Evolutionary conservation across 2,888 invertebrate genomes (phyloP), one percentile per base, ranked within the genome.

Genomic region (Epirrhoe tristata): DNA sequence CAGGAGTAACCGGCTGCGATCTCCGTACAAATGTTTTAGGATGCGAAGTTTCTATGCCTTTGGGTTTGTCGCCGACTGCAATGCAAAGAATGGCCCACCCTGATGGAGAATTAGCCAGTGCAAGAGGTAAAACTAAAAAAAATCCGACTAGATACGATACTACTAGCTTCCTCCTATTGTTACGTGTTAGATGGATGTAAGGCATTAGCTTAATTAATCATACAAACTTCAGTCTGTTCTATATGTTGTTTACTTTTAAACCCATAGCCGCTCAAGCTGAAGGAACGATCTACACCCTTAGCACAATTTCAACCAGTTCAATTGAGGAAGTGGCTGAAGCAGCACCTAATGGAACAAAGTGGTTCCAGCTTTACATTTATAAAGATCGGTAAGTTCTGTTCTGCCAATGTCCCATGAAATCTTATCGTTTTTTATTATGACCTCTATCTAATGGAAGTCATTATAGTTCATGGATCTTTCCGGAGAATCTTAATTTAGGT

Each of bases 311-410:
- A 0, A 98, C 98, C 0, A 96, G 96, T 74, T 97, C 97, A 50
- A 95, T 99, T 59, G 98, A 98, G 88, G 98, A 98, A 84, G 96
- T 98, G 0, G 97, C 97, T 0, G 84, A 93, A 66, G 96, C 96
- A 0, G 96, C 97, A 0, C 97, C 98, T 0, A 85, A 95, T 12
- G 96, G 95, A 0, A 91, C 95, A 16, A 97, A 97, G 83, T 98
- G 98, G 98, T 98, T 98, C 84, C 98, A 99, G 87, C 94, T 99
- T 0, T 99, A 98, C 83, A 96, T 99, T 74, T 98, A 97, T 85
- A 96, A 94, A 70, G 96, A 98, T 84, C 95, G 97, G 96, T 96
- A 82, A 59, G 71, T 68, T 43, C 39, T 12, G 39, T 43, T 39
- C 10, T 43, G 24, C 3, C n/a, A n/a, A 24, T 24, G 24, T 2